A percentile compares a stretch with the other conserved stretches of the same genome.
Conservation (phyloP, 2,888 invertebrate species). For the Parapristionchus giblindavisi region DNA sequence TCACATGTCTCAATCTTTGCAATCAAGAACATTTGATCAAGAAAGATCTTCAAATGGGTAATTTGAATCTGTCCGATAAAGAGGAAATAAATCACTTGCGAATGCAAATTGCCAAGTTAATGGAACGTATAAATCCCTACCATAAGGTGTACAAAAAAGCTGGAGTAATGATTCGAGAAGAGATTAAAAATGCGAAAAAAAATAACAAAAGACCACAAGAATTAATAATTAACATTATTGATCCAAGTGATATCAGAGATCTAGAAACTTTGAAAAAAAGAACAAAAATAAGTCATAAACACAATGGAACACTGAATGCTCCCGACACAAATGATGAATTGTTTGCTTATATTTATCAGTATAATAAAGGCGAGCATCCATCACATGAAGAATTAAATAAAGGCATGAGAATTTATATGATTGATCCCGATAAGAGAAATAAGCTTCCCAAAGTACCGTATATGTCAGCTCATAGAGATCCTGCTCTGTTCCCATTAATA, state of each 20-base stretch:
- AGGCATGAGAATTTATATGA: too few relatives aligned
- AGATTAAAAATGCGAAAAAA: background rate
- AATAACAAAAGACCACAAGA: background rate
- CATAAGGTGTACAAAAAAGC: background rate
- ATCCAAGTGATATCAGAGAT: background rate
- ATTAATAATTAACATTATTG: conserved; percentile 5
- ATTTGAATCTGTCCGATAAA: background rate
- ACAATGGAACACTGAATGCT: too few relatives aligned
- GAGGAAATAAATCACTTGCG: background rate
- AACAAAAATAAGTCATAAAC: too few relatives aligned
- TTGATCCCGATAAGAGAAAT: too few relatives aligned
- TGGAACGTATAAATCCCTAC: background rate
- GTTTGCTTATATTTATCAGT: too few relatives aligned
- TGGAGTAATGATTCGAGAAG: background rate
- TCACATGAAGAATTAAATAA: too few relatives aligned
- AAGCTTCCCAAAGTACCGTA: background rate
- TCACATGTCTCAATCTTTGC: conserved; percentile 5
- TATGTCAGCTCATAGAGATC: conserved; percentile 1
- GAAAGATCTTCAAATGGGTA: background rate
- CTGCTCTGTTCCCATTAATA: conserved; percentile 3
- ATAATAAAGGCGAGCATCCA: too few relatives aligned
- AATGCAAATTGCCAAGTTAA: background rate
- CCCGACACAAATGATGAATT: too few relatives aligned
- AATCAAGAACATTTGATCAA: background rate
- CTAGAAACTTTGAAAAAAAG: background rate